Evolutionary conservation across 2,113 vertebrate species (phyloP), one percentile per base, ranked within the genome.

Genomic region (Ailurus styani): DNA sequence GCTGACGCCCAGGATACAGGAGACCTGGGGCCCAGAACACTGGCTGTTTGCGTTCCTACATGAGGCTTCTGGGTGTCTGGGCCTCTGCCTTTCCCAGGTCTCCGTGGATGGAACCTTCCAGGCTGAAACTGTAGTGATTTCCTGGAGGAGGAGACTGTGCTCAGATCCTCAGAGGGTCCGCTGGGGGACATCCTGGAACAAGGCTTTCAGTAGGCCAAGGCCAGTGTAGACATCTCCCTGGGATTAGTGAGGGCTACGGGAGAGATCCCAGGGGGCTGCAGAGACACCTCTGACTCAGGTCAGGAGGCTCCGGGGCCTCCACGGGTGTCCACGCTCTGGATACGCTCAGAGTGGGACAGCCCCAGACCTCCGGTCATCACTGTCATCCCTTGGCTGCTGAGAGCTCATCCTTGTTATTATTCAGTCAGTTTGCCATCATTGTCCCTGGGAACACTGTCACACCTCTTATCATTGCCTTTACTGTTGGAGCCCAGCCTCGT

Each of bases 261-360:
- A 14, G 72, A 54, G 62, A 37, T 13, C 3, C 5, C 1, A 14
- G 25, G 47, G 40, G 50, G 21, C 20, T 93, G 34, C 34, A 25
- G 52, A 93, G 45, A 47, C 50, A 50, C 14, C n/a, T 47, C 78
- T 29, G 34, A 29, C 52, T 90, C 31, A 6, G 6, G 60, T 18
- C 70, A 29, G 25, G 45, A 25, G 77, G 31, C 47, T 60, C 60
- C 0, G 0, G 40, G 62, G 42, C 31, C 64, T 93, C 64, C 17
- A 0, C 1, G 1, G 62, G 75, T 17, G 84, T 75, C 45, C 15
- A 4, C 0, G 0, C 45, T 70, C 47, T 0, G 0, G 31, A 55
- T 6, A 20, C 27, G 13, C 72, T 87, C 54, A 8, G 60, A 1
- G 0, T 50, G 25, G 31, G 27, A 18, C 0, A 0, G 34, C 42